These are phyloP conservation scores for Drosophila buzzatii DNA, from an alignment of 2,888 invertebrate species.

Conservation along the genomic window DNA sequence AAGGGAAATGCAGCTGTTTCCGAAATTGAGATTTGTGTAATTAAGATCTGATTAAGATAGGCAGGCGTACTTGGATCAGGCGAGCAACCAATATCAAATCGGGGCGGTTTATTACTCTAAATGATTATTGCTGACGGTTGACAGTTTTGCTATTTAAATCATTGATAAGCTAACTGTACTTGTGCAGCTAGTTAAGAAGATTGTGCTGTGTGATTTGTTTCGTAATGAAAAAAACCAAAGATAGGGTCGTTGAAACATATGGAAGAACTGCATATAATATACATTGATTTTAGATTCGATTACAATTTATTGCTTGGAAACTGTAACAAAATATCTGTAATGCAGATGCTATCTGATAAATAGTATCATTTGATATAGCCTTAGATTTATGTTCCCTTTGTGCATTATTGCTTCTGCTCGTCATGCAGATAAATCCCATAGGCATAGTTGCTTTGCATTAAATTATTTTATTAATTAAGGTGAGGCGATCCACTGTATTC, in stretches of 20 bases:
- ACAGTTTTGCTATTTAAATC: conserved; percentile 13
- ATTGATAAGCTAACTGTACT: conserved; percentile 20
- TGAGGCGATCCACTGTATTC: no score
- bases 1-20: conserved; percentile 40
- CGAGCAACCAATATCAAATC: conserved; percentile 18
- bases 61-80: conserved; percentile 4
- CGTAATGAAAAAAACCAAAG: neutral
- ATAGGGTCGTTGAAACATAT: neutral
- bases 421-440: neutral
- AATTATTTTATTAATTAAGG: neutral
- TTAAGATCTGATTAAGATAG: conserved; percentile 61
- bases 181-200: neutral
- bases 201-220: neutral
- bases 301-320: neutral
- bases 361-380: neutral
- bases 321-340: neutral
- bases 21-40: conserved; percentile 33
- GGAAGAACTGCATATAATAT: neutral
- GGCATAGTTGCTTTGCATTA: neutral
- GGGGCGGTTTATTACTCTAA: conserved; percentile 15
- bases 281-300: neutral
- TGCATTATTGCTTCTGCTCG: neutral
- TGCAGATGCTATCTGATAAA: neutral
- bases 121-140: conserved; percentile 38
- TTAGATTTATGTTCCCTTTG: neutral